A percentile compares a stretch with the other conserved stretches of the same genome.
Evolutionary conservation across 2,797 vertebrate species (phyloP).

Genomic region (Xiphophorus birchmanni): DNA sequence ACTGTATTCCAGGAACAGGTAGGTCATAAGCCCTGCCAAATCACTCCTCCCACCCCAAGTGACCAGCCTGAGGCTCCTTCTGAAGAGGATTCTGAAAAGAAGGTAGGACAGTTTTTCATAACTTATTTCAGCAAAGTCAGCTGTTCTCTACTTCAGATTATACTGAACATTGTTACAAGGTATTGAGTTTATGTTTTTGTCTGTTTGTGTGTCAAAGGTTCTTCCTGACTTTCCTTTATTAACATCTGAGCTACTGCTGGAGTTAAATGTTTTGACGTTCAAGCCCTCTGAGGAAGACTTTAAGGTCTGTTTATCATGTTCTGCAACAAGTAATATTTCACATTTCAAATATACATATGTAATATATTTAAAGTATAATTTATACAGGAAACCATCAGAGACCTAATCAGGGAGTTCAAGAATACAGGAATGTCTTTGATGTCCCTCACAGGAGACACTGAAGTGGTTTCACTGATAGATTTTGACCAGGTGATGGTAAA

Average conservation of each 20-base stretch:
- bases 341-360: not conserved
- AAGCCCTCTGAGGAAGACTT: conserved; percentile 83
- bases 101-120: conserved; percentile 58
- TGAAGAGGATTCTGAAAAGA: conserved; percentile 63
- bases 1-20: conserved; percentile 79
- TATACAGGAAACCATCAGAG: conserved; percentile 75
- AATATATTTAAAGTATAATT: not conserved
- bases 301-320: conserved; percentile 74
- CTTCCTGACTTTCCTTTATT: conserved; percentile 78
- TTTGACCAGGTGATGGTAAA: conserved; percentile 71
- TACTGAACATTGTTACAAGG: not conserved
- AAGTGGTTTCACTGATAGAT: conserved; percentile 79
- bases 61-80: conserved; percentile 22
- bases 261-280: conserved; percentile 77
- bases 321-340: not conserved
- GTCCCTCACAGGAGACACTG: conserved; percentile 78
- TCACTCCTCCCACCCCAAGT: conserved; percentile 80
- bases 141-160: not conserved
- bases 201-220: conserved; percentile 44
- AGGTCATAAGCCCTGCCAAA: conserved; percentile 70
- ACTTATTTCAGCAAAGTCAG: not conserved
- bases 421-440: conserved; percentile 80
- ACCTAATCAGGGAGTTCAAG: conserved; percentile 79
- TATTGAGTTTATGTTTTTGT: conserved; percentile 5
- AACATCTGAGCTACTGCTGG: conserved; percentile 83